A percentile compares a stretch with the other conserved stretches of the same genome.
Evolutionary conservation across 2,888 invertebrate genomes (phyloP).

Genomic region (Omphaloscelis lunosa): DNA sequence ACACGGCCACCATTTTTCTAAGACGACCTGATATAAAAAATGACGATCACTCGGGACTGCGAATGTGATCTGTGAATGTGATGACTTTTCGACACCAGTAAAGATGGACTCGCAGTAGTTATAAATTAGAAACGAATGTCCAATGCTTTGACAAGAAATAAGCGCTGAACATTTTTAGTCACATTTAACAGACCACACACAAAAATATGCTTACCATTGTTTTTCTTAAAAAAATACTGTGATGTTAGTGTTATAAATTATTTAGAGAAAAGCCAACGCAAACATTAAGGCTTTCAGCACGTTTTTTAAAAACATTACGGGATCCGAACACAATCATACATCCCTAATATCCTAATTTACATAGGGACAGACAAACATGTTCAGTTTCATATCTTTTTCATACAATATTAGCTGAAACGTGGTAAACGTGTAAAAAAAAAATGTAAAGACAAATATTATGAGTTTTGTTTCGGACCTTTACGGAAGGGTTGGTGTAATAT

Average conservation of each 20-base stretch:
- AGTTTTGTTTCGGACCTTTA: conserved; percentile 27
- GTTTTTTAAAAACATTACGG: conserved; percentile 12
- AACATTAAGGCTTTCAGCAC: neutral
- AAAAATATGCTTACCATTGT: neutral
- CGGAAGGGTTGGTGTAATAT: conserved; percentile 44
- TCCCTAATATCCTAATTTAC: conserved; percentile 33
- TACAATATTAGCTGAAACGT: conserved; percentile 46
- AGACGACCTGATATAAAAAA: neutral
- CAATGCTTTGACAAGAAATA: too few species aligned
- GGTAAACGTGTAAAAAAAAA: conserved; percentile 36
- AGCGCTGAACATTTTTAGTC: neutral
- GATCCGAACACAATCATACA: conserved; percentile 11
- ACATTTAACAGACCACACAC: neutral
- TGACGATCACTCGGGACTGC: neutral
- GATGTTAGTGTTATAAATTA: conserved; percentile 7
- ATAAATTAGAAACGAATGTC: conserved; percentile 1
- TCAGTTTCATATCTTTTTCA: conserved; percentile 31
- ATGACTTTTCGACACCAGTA: neutral
- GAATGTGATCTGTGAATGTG: conserved; percentile 4
- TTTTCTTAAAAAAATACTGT: neutral
- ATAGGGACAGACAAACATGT: conserved; percentile 24
- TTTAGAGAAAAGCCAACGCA: conserved; percentile 7
- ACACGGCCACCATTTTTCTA: neutral
- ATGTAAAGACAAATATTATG: conserved; percentile 40
- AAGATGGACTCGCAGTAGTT: neutral